Evolutionary conservation across 2,113 vertebrate species (phyloP).

Genomic region (Thomomys bottae): DNA sequence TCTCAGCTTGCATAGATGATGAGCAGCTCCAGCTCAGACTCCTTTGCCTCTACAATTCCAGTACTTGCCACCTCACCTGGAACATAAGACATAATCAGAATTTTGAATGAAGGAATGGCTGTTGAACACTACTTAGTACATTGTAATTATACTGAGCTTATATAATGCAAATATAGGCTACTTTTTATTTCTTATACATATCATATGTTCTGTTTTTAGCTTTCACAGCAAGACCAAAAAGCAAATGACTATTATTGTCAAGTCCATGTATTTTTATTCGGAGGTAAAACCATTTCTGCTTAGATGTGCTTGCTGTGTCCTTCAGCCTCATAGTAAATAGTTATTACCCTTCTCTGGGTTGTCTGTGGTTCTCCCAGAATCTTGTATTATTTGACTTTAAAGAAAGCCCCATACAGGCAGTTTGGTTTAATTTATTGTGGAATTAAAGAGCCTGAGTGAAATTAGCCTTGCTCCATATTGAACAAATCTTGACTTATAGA

Average conservation of each 20-base stretch:
- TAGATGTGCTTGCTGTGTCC: constrained; percentile 18
- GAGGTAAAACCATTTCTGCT: constrained; percentile 34
- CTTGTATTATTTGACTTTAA: constrained; percentile 46
- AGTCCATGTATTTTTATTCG: constrained; percentile 58
- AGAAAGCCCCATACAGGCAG: neutral
- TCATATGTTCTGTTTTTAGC: constrained; percentile 50
- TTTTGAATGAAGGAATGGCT: constrained; percentile 18
- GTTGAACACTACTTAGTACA: neutral
- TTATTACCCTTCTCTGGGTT: neutral
- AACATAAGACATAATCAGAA: neutral
- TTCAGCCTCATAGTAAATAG: constrained; percentile 26
- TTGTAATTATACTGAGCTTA: neutral
- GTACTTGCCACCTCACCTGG: neutral
- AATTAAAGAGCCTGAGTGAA: constrained; percentile 52
- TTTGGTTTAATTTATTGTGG: constrained; percentile 57
- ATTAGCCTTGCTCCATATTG: constrained; percentile 60
- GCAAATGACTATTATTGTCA: constrained; percentile 34
- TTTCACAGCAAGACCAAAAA: constrained; percentile 54
- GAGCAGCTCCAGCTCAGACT: neutral
- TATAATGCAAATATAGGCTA: neutral
- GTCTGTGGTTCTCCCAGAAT: constrained; percentile 13
- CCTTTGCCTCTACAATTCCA: neutral
- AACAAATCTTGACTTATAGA: constrained; percentile 52
- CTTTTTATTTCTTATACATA: constrained; percentile 41
- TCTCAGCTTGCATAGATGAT: neutral